Conservation (phyloP, 23 tunicate species). For the Halocynthia roretzi region DNA sequence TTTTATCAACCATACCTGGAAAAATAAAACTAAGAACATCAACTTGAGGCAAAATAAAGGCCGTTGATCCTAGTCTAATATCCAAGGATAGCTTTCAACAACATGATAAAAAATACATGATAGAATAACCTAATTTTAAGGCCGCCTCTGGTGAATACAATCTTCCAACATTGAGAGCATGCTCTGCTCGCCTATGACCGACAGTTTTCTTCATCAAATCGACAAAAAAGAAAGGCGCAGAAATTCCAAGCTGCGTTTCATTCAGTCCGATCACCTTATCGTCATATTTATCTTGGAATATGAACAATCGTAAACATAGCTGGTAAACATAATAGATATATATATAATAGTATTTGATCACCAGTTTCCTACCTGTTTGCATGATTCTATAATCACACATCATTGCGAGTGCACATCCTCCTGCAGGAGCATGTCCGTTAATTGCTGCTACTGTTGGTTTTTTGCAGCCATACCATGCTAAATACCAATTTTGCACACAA, state of each 20-base stretch:
- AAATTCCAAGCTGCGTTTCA: slow-evolving; percentile 82
- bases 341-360: background rate
- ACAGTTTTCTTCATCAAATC: slow-evolving; percentile 39
- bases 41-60: background rate
- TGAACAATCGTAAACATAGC: background rate
- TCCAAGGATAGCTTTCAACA: background rate
- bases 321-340: background rate
- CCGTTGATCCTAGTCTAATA: background rate
- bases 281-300: background rate
- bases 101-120: background rate
- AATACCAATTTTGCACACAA: slow-evolving; percentile 78
- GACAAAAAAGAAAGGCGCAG: slow-evolving; percentile 68
- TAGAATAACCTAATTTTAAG: slow-evolving; percentile 34
- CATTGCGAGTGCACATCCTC: slow-evolving; percentile 85
- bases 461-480: slow-evolving; percentile 43
- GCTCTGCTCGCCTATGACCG: slow-evolving; percentile 50
- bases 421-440: slow-evolving; percentile 92
- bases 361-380: slow-evolving; percentile 12
- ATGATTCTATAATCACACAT: slow-evolving; percentile 78
- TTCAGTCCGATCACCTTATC: slow-evolving; percentile 50
- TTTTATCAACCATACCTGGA: slow-evolving; percentile 61
- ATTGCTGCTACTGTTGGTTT: slow-evolving; percentile 90
- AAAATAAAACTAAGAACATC: background rate
- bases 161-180: slow-evolving; percentile 39
- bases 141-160: slow-evolving; percentile 58